Conservation (phyloP, 2,888 invertebrate species). For the Axea sp. region DNA sequence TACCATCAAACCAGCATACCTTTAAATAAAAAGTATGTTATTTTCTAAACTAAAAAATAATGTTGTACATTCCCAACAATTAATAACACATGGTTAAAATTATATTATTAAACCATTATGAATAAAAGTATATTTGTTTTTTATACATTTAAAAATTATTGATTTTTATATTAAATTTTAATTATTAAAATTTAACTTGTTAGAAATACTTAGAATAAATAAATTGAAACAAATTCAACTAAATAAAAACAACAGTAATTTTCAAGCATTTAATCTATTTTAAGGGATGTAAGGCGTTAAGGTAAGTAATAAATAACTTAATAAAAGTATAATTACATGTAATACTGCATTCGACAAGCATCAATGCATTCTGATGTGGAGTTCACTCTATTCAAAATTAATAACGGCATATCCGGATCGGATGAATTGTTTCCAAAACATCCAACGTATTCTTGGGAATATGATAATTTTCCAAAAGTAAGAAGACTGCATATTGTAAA, state of each 20-base stretch:
- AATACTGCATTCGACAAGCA: slow-evolving; percentile 73
- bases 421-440: slow-evolving; percentile 69
- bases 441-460: slow-evolving; percentile 67
- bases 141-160: too few species aligned
- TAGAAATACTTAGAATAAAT: too few species aligned
- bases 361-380: slow-evolving; percentile 68
- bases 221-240: too few species aligned
- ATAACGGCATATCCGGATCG: slow-evolving; percentile 70
- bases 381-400: slow-evolving; percentile 63
- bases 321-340: slow-evolving; percentile 69
- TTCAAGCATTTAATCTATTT: too few species aligned
- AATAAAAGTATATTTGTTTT: too few species aligned
- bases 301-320: neutral
- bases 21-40: slow-evolving; percentile 56
- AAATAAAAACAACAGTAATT: too few species aligned
- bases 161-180: too few species aligned
- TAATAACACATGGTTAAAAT: too few species aligned
- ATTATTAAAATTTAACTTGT: too few species aligned
- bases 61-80: neutral
- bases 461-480: slow-evolving; percentile 23
- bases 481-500: slow-evolving; percentile 9
- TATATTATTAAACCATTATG: too few species aligned
- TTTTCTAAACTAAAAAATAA: slow-evolving; percentile 19
- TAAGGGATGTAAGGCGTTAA: too few species aligned
- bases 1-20: slow-evolving; percentile 80